Conservation (phyloP, 2,113 vertebrate species). For the Pterocles orientalis region DNA sequence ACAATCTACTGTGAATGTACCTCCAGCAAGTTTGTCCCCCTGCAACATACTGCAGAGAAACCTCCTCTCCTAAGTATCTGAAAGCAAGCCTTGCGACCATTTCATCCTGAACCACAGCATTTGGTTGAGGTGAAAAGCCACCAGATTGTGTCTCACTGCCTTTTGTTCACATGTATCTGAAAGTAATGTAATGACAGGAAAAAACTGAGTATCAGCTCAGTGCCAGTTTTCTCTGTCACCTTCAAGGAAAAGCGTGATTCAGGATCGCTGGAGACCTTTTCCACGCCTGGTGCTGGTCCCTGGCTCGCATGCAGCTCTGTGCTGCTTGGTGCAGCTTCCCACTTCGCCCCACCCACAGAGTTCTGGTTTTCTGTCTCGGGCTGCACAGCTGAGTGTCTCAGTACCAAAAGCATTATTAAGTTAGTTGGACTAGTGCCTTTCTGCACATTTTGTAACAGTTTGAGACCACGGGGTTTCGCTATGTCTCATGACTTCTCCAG, state of each 20-base stretch:
- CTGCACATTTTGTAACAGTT: conserved; percentile 25
- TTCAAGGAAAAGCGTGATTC: background rate
- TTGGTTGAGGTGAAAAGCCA: background rate
- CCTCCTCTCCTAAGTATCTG: background rate
- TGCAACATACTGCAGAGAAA: background rate
- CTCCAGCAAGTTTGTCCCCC: background rate
- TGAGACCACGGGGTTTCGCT: conserved; percentile 3
- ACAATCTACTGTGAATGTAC: accelerated
- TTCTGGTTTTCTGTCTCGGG: background rate
- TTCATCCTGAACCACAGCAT: background rate
- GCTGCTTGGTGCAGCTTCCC: background rate
- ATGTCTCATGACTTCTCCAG: conserved; percentile 49
- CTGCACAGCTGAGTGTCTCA: conserved; percentile 2
- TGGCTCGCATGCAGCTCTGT: background rate
- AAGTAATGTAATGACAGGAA: background rate
- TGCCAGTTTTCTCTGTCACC: background rate
- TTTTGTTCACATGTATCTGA: background rate
- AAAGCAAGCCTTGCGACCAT: background rate
- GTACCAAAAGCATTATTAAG: background rate
- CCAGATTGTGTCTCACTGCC: background rate
- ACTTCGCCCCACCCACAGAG: background rate
- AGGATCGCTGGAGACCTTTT: background rate
- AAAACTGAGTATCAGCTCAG: background rate
- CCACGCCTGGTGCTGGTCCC: background rate
- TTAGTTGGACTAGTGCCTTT: conserved; percentile 19